Base-by-base conservation (phyloP, 2,797 vertebrate genomes). In the Enteromius mattozi region DNA sequence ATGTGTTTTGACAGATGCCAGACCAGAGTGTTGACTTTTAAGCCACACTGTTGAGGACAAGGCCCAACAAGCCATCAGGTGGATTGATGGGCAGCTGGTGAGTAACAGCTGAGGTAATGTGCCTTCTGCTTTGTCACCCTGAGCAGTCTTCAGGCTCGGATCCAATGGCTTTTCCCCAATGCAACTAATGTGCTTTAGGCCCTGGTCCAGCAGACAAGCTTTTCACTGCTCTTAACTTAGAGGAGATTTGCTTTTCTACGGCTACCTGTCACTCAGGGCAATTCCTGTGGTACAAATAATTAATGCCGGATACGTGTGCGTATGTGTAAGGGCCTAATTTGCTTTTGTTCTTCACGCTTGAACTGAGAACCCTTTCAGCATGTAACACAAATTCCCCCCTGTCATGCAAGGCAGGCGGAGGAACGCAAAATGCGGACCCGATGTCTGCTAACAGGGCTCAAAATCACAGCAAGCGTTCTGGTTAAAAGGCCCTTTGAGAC, bases 311-410 rank as follows among this genome's bases (percentile, higher is more conserved):
- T 92, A 83, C 91, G 92, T 91, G 91, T 88, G 92, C 89, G 92
- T 93, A 90, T 92, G 93, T 93, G 54, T 78, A 71, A 92, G 91
- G 88, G 91, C 94, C 93, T 95, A 94, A 96, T 96, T 95, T 95
- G 92, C 93, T 94, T 95, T 93, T 94, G 94, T 93, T 95, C 94
- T 95, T 95, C 95, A 95, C 92, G 93, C 93, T 92, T 95, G 89
- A 92, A 92, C 92, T 81, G 91, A 92, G 88, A 92, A 91, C 92
- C 81, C 94, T 93, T 90, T 91, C 88, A 93, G 93, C 92, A 93
- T 94, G 93, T 94, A 93, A 91, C 92, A 92, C 93, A 93, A 93
- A 94, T 93, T 92, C 91, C 91, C 90, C 91, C 92, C 92, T 91
- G 92, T 94, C 94, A 95, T 92, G 92, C 88, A 91, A 92, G 91